Evolutionary conservation across 2,113 vertebrate genomes (phyloP).

Genomic region (Rhea pennata): DNA sequence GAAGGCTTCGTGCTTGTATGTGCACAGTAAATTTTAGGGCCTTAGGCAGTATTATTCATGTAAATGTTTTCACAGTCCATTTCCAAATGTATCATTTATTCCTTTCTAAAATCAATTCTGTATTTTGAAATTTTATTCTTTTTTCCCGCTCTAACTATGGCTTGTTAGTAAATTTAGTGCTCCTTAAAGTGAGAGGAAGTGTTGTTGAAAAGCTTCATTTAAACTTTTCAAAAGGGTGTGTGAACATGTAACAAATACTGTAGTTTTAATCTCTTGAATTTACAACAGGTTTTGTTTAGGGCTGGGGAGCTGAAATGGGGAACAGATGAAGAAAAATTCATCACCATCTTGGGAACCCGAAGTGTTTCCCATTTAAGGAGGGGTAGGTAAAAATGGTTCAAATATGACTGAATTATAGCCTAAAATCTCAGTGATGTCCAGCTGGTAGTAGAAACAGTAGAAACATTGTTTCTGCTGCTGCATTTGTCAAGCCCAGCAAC

Average conservation of each 20-base stretch:
- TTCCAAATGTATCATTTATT: background rate
- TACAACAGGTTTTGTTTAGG: slow-evolving; percentile 85
- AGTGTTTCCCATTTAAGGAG: slow-evolving; percentile 86
- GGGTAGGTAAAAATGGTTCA: slow-evolving; percentile 75
- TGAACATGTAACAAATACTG: background rate
- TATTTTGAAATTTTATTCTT: background rate
- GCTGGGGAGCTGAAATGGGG: slow-evolving; percentile 93
- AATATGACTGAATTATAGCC: background rate
- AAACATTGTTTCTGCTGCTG: background rate
- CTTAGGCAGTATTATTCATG: background rate
- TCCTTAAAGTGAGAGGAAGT: background rate
- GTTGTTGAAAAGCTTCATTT: too few species aligned
- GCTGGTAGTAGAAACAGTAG: background rate
- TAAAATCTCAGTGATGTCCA: background rate
- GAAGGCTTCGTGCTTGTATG: background rate
- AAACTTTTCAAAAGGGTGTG: background rate
- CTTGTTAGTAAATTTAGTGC: background rate
- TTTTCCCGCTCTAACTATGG: background rate
- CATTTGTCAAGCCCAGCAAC: background rate
- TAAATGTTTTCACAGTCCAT: background rate
- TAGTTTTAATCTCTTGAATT: background rate
- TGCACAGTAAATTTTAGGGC: background rate
- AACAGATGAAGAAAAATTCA: slow-evolving; percentile 94
- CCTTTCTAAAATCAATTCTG: background rate
- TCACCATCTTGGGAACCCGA: slow-evolving; percentile 91